Evolutionary conservation across 2,113 vertebrate species (phyloP), one percentile per base, ranked within the genome.

Genomic region (Scolopax mira): DNA sequence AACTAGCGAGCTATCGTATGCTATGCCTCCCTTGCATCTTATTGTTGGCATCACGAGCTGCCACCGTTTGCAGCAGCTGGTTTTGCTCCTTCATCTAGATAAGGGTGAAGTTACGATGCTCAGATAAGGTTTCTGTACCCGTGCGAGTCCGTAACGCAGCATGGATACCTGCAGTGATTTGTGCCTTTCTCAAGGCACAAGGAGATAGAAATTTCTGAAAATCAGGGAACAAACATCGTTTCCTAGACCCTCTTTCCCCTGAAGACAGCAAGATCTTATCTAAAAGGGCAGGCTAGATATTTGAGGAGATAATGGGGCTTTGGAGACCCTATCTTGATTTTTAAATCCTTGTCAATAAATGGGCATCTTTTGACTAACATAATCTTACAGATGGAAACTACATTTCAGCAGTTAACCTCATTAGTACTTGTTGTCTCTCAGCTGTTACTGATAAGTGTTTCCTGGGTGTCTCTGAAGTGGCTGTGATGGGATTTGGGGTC

Each of bases 1-100:
- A 62, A 8, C 54, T 9, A 11, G 10, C 2, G 4, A 71, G 52
- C 19, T 44, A 1, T 21, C 0, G 0, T 25, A 1, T 15, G 46
- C 49, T 54, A n/a, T n/a, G n/a, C n/a, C n/a, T n/a, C n/a, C n/a
- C n/a, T n/a, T n/a, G n/a, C n/a, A n/a, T n/a, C n/a, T n/a, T n/a
- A n/a, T n/a, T n/a, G n/a, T n/a, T n/a, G n/a, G n/a, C 18, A 19
- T 30, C 42, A 1, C 28, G n/a, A 49, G 25, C 44, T 90, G 67
- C 81, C 91, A 8, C 42, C 60, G 7, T 52, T 51, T 64, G 42
- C 48, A 60, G 61, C 6, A 62, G 39, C 64, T 90, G 83, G 2
- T 51, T 90, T 78, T 92, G 60, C 42, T 85, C 75, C 67, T 80
- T 80, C 46, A 71, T 78, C 79, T 35, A 73, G 79, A 80, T 83